Percentiles rank a stretch among this genome's conserved stretches.
Conservation (phyloP, 23 tunicate species). For the Trididemnum miniatum region DNA sequence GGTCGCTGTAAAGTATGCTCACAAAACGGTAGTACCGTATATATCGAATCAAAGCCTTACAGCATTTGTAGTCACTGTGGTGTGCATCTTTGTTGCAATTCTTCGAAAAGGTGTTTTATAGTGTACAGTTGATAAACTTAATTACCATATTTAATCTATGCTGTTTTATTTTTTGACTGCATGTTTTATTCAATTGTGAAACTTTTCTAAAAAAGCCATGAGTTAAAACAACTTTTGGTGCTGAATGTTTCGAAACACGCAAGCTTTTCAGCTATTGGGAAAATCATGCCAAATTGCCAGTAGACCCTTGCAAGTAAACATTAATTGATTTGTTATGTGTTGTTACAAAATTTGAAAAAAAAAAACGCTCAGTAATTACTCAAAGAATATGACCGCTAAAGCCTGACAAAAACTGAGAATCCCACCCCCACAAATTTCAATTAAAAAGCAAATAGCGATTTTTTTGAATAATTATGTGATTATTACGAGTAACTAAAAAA, state of each 20-base stretch:
- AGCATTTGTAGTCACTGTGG: conserved; percentile 5
- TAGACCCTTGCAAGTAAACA: too few species aligned
- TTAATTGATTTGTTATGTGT: too few species aligned
- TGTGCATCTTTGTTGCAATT: conserved; percentile 18
- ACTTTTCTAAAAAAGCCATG: background rate
- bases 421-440: background rate
- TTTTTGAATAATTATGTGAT: background rate
- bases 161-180: too few species aligned
- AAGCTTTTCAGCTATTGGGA: too few species aligned
- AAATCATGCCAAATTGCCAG: too few species aligned
- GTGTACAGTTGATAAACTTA: background rate
- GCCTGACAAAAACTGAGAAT: background rate
- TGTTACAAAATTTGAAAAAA: too few species aligned
- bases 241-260: too few species aligned
- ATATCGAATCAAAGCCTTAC: background rate
- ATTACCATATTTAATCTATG: too few species aligned
- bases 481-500: background rate
- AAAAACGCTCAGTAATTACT: too few species aligned
- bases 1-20: conserved; percentile 25
- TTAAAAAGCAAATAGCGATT: background rate
- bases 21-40: background rate
- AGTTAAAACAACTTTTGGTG: background rate
- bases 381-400: background rate
- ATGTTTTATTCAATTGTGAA: too few species aligned
- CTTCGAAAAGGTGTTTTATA: conserved; percentile 4